phyloP scores from a whole-genome alignment of 2,113 vertebrate species.

The Gambusia affinis region DNA sequence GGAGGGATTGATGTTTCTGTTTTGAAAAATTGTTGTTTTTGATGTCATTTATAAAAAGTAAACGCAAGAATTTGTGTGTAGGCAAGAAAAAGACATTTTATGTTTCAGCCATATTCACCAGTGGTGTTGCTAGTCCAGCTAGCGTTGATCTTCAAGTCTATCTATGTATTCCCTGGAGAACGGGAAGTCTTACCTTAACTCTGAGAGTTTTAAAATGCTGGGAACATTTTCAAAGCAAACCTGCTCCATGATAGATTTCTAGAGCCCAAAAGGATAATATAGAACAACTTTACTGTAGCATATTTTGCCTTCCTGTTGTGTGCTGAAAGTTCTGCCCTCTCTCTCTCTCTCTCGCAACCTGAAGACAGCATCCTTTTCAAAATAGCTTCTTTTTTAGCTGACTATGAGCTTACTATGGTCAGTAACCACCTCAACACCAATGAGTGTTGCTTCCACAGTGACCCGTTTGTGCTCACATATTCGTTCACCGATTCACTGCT shows the following conservation, averaged over 20 bases:
- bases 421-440: background rate
- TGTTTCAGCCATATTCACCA: background rate
- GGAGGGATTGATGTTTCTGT: background rate
- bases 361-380: background rate
- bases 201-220: background rate
- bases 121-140: background rate
- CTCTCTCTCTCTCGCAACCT: background rate
- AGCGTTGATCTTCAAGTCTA: background rate
- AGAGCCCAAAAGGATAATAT: background rate
- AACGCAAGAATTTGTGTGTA: conserved; percentile 5
- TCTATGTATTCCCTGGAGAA: background rate
- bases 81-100: background rate
- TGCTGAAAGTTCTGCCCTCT: background rate
- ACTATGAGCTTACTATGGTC: background rate
- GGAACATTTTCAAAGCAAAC: background rate
- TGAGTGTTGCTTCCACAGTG: too few relatives aligned
- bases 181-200: background rate
- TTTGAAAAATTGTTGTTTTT: conserved; percentile 12
- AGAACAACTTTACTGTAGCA: background rate
- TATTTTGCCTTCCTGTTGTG: background rate
- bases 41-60: background rate
- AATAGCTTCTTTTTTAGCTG: background rate
- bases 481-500: background rate
- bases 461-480: background rate
- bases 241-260: background rate